These are phyloP conservation scores for Apodemia mormo DNA, from an alignment of 2,888 invertebrate genomes.

Conservation along the genomic window DNA sequence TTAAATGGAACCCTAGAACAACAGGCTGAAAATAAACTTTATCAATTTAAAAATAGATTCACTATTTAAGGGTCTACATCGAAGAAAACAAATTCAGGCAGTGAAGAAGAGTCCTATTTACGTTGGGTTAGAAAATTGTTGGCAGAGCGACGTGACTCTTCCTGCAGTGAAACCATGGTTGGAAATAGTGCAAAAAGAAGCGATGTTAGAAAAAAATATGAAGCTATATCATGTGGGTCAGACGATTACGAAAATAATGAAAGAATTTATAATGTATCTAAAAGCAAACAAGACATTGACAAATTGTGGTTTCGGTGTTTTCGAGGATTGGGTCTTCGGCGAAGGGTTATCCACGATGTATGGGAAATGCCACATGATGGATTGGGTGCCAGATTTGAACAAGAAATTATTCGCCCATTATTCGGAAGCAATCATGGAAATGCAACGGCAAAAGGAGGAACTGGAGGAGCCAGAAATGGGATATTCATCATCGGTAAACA, in stretches of 20 bases:
- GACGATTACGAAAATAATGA: conserved; percentile 19
- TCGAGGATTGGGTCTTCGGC: too few relatives aligned
- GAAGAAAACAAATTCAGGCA: not conserved
- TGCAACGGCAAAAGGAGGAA: not conserved
- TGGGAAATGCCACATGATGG: conserved; percentile 31
- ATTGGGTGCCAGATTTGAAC: conserved; percentile 25
- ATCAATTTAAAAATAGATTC: too few relatives aligned
- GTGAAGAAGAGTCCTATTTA: conserved; percentile 17
- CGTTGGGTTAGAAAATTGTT: conserved; percentile 30
- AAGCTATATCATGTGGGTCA: conserved; percentile 10
- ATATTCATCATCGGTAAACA: conserved; percentile 28
- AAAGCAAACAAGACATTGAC: not conserved
- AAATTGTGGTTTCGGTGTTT: too few relatives aligned
- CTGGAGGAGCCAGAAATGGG: not conserved
- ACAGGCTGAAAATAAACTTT: too few relatives aligned
- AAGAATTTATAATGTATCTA: conserved; percentile 11
- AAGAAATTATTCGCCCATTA: conserved; percentile 15
- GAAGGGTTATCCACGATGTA: conserved; percentile 31
- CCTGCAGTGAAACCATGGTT: conserved; percentile 20
- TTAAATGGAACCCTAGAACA: too few relatives aligned
- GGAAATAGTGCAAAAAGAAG: not conserved
- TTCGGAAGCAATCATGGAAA: conserved; percentile 7
- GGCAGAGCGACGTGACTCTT: conserved; percentile 27
- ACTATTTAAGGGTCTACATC: too few relatives aligned
- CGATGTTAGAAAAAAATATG: not conserved